phyloP scores from a whole-genome alignment of 64 coral and sea anemone species.

The Pocillopora verrucosa region DNA sequence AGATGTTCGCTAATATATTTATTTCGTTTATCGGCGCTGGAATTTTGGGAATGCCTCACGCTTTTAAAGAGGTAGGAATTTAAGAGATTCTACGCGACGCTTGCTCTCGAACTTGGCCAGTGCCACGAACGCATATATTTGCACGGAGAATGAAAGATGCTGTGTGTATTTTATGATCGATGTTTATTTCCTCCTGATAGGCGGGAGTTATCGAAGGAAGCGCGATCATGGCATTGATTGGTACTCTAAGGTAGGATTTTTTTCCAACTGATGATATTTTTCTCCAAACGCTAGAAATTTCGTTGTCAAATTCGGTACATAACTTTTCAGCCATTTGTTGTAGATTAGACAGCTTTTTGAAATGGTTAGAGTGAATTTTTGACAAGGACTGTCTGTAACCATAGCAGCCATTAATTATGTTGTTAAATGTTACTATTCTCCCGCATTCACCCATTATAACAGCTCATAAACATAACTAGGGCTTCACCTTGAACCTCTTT shows the following conservation, averaged over 20 bases:
- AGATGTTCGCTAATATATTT: slow-evolving; percentile 98
- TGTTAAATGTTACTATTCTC: neutral
- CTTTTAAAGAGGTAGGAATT: slow-evolving; percentile 90
- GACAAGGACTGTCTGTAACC: neutral
- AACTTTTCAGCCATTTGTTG: no score
- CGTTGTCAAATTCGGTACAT: no score
- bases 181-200: slow-evolving; percentile 34
- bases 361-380: neutral
- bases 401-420: neutral
- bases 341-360: no score
- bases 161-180: neutral
- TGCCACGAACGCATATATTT: slow-evolving; percentile 39
- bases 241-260: slow-evolving; percentile 80
- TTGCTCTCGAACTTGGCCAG: neutral
- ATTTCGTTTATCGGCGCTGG: slow-evolving; percentile 99
- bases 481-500: neutral
- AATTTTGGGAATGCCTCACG: slow-evolving; percentile 96
- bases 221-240: slow-evolving; percentile 83
- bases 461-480: neutral
- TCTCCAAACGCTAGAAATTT: neutral
- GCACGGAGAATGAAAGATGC: neutral
- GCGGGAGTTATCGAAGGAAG: slow-evolving; percentile 93
- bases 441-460: neutral
- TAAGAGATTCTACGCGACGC: neutral
- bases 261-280: neutral